phyloP scores from a whole-genome alignment of 2,888 invertebrate species.

The Agrotis puta region DNA sequence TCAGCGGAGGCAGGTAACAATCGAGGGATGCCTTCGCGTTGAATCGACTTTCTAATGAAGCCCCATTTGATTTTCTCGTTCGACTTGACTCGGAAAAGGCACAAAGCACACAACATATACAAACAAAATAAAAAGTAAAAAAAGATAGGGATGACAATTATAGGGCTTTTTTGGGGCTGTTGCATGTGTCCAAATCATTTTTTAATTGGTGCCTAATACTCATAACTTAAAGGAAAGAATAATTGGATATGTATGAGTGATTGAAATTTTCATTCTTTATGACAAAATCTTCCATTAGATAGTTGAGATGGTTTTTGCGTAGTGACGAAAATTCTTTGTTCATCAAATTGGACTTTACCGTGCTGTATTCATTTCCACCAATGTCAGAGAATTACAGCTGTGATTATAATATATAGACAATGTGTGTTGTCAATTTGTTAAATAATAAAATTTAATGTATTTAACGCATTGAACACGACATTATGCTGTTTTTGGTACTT shows the following conservation, averaged over 20 bases:
- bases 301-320: background rate
- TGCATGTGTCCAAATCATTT: slow-evolving; percentile 14
- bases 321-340: background rate
- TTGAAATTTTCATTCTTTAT: slow-evolving; percentile 7
- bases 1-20: slow-evolving; percentile 65
- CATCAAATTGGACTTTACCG: background rate
- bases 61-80: slow-evolving; percentile 61
- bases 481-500: background rate
- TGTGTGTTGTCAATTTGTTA: background rate
- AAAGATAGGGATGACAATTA: no score
- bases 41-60: slow-evolving; percentile 65
- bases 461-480: background rate
- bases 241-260: background rate
- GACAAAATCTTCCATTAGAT: no score
- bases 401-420: background rate
- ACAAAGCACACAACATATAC: no score
- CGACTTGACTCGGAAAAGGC: slow-evolving; percentile 40
- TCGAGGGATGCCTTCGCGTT: slow-evolving; percentile 48
- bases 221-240: slow-evolving; percentile 1
- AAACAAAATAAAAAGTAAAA: no score
- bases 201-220: slow-evolving; percentile 16
- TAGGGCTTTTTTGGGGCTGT: background rate
- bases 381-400: background rate
- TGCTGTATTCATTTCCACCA: background rate
- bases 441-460: background rate